Evolutionary conservation across 2,113 vertebrate species (phyloP).

Genomic region (Setophaga kirtlandii): DNA sequence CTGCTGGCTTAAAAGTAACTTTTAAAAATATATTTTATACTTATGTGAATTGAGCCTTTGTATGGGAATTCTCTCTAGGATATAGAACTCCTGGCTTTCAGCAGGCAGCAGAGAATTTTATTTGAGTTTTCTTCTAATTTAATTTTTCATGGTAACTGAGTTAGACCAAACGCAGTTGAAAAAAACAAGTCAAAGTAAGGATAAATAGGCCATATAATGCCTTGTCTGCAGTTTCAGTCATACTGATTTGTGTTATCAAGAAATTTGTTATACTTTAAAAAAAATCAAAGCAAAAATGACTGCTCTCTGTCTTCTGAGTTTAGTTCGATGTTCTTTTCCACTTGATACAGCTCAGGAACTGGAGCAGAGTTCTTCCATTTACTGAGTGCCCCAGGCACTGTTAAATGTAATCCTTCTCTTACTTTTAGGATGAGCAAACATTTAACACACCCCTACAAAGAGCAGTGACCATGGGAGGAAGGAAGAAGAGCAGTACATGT

Average conservation of each 20-base stretch:
- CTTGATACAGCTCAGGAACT: neutral
- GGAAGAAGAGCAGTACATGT: neutral
- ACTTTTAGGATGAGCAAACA: neutral
- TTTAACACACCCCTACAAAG: neutral
- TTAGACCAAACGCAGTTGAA: neutral
- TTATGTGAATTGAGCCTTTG: neutral
- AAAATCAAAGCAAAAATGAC: neutral
- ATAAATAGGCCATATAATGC: neutral
- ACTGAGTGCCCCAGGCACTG: neutral
- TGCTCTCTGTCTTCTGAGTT: neutral
- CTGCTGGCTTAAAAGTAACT: neutral
- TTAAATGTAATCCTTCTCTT: neutral
- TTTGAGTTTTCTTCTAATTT: conserved; percentile 30
- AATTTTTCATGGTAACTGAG: neutral
- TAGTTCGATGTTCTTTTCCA: neutral
- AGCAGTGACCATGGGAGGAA: neutral
- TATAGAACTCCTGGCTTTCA: neutral
- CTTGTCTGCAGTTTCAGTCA: conserved; percentile 8
- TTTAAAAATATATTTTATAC: neutral
- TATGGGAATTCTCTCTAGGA: neutral
- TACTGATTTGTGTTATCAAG: neutral
- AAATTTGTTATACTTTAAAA: neutral
- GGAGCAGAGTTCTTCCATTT: neutral
- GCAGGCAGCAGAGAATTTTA: neutral
- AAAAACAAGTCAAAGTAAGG: neutral